Evolutionary conservation across 1,140 invertebrate genomes (phyloP).

Genomic region (Lasioglossum albipes): DNA sequence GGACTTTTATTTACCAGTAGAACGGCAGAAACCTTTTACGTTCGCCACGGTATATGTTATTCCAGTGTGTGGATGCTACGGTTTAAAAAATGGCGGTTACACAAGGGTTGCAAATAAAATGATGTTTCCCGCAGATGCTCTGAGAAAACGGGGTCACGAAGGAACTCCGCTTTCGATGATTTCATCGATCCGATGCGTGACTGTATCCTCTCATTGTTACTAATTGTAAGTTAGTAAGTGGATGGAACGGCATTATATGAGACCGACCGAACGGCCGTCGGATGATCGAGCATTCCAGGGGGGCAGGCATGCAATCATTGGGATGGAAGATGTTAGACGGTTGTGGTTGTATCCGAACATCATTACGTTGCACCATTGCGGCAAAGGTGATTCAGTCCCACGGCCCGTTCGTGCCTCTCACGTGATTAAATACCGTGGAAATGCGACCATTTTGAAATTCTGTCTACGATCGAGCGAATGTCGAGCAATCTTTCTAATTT

Average conservation of each 20-base stretch:
- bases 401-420: conserved; percentile 64
- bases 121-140: neutral
- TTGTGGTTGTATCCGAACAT: conserved; percentile 53
- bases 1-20: too few relatives aligned
- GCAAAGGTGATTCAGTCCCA: conserved; percentile 67
- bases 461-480: too few relatives aligned
- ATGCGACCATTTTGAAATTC: conserved; percentile 57
- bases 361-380: conserved; percentile 60
- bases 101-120: neutral
- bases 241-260: neutral
- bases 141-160: neutral
- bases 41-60: too few relatives aligned
- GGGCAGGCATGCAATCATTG: conserved; percentile 55
- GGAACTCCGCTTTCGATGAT: neutral
- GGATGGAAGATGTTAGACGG: conserved; percentile 49
- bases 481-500: too few relatives aligned
- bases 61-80: too few relatives aligned
- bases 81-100: neutral
- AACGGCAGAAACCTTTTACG: too few relatives aligned
- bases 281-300: conserved; percentile 49
- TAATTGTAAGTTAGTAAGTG: neutral
- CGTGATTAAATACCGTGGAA: conserved; percentile 72
- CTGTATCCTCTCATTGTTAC: neutral
- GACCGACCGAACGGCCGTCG: neutral
- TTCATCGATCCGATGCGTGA: neutral